Evolutionary conservation across 1,140 invertebrate species (phyloP), one percentile per base, ranked within the genome.

Genomic region (Drosophila bocki): DNA sequence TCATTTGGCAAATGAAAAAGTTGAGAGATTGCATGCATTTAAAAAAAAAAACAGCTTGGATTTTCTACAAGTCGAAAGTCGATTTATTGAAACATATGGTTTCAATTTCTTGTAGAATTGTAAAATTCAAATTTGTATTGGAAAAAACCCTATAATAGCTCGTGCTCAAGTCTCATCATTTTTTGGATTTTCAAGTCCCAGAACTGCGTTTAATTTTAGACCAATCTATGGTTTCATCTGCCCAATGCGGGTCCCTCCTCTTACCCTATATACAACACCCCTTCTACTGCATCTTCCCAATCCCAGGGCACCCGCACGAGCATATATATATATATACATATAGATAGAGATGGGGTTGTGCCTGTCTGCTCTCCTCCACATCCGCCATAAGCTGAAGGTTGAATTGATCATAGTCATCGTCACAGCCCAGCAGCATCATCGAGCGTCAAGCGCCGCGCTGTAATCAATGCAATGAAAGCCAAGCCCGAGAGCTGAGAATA

Each of bases 371-470:
- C 79, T 58, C 47, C 68, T 70, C 51, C 68, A 70, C 67, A 53
- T 72, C 69, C 69, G 67, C 53, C 22, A 26, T n/a, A 29, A 54
- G 45, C 72, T 80, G 84, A 87, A 87, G 84, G 84, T 87, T 88
- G 78, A 87, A 87, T 84, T 88, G 77, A 87, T 87, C 78, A 85
- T 70, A 67, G 75, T 51, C 79, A 29, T 45, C 39, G 48, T 19
- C 58, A 48, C 26, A 29, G 26, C 15, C 2, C 22, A 22, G 22
- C 51, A 79, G 33, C 33, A 37, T 33, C 54, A 54, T 35, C 48
- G 33, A 56, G 35, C 22, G 56, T 29, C 26, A 29, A 50, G 47
- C 41, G 44, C 33, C 54, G 67, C 41, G 44, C 33, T 59, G 67
- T 62, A 83, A 63, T 62, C 61, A 65, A 47, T 53, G 60, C 42